These are phyloP conservation scores for Adelosebastes latens DNA, from an alignment of 2,797 vertebrate species.

Conservation along the genomic window DNA sequence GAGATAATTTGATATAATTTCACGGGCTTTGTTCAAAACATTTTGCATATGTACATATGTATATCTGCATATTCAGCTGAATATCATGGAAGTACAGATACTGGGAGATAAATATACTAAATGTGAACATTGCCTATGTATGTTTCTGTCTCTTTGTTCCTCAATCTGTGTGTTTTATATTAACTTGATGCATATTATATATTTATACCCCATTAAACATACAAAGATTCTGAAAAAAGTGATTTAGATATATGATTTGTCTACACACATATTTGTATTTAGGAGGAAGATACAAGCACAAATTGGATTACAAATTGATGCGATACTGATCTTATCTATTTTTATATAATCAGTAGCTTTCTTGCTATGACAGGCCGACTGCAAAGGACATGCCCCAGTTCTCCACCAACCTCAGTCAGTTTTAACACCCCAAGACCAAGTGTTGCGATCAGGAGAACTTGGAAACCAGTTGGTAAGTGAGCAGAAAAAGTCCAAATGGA, in stretches of 20 bases:
- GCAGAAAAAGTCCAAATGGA: neutral
- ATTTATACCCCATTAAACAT: neutral
- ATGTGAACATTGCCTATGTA: neutral
- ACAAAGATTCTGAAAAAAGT: neutral
- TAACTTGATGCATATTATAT: neutral
- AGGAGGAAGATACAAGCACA: too few relatives aligned
- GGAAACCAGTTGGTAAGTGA: neutral
- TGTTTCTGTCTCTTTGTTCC: neutral
- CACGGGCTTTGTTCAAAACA: neutral
- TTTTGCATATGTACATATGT: neutral
- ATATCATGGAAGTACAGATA: neutral
- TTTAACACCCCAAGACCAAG: neutral
- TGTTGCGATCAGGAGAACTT: neutral
- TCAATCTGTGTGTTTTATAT: neutral
- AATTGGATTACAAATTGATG: too few relatives aligned
- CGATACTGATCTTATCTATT: too few relatives aligned
- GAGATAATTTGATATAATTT: slow-evolving; percentile 8
- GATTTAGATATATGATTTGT: neutral
- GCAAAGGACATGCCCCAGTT: neutral
- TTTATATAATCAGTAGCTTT: too few relatives aligned
- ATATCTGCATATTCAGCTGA: neutral
- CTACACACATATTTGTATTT: neutral
- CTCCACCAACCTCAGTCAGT: neutral
- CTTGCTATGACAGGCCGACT: too few relatives aligned
- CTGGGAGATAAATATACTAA: neutral